Evolutionary conservation across 1,140 invertebrate genomes (phyloP), one percentile per base, ranked within the genome.

Genomic region (Lysiphlebus fabarum): DNA sequence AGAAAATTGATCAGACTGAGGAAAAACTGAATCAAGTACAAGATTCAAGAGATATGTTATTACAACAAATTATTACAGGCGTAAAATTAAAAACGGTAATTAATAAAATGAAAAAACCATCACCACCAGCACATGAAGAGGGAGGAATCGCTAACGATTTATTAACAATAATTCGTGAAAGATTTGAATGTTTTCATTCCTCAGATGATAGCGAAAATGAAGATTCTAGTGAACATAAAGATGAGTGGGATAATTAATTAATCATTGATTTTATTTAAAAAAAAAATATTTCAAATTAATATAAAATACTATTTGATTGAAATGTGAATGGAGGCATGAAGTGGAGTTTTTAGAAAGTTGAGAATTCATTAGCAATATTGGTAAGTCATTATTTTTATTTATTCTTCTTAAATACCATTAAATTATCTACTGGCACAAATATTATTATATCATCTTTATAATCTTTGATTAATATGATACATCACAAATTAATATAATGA

Each of bases 61-160:
- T 95, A 60, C 85, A 84, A 68, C 86, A 92, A 70, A 95, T 95
- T 65, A 81, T 89, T 63, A 85, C 86, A 72, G 92, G 92, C 53
- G 82, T 88, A 51, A 84, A 87, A 61, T 76, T 96, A 42, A 89
- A 87, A 74, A 83, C 87, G 14, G 88, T 87, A 7, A 56, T 62
- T 12, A 69, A 64, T 55, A 68, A 73, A 49, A 65, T 67, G 43
- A 72, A 69, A 55, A 54, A 67, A 4, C 58, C 65, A 44, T 56
- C 66, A 11, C 62, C 64, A 4, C 56, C 73, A 56, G 62, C 67
- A 48, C n/a, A n/a, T n/a, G 70, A 68, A 56, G 73, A 79, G 59
- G 82, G 83, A 64, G 88, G 89, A 42, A 80, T 93, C 51, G 90
- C 90, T n/a, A 87, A 85, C 42, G 91, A 90, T 5, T 79, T 93